Evolutionary conservation across 2,888 invertebrate species (phyloP), one percentile per base, ranked within the genome.

Genomic region (Elgonia sp.): DNA sequence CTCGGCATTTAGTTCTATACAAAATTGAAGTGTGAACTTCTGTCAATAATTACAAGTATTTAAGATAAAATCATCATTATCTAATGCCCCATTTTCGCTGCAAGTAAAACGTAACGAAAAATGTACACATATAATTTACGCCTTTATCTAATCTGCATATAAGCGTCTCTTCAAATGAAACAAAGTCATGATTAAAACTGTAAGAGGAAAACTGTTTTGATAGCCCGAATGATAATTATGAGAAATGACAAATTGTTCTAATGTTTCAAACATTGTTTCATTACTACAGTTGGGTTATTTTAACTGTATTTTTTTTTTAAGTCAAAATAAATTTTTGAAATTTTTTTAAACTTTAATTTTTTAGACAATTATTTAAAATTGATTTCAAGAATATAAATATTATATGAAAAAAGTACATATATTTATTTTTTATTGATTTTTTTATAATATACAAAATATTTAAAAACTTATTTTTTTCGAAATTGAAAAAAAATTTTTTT

Each of bases 1-100:
- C 50, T 18, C 50, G 16, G 5, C 18, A 50, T 10, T n/a, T 16
- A 12, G 29, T 5, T 55, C 73, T 39, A 14, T 4, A 62, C 63
- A 63, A 65, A 82, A 65, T 37, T 65, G 55, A 73, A 82, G 70
- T 72, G 18, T 63, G 50, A 37, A 20, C 37, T 12, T 73, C 53
- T 50, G 50, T 53, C 46, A 18, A 50, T 76, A 63, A 76, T 65
- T 53, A 18, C 53, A n/a, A 46, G 1, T 46, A n/a, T n/a, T 62
- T 21, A 18, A 39, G 55, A 46, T 21, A 7, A 39, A 37, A 72
- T 72, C n/a, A 60, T 75, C 73, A 16, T 50, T 8, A 12, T 20
- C 39, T 76, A 62, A 29, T 29, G 76, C 39, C 46, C 60, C 20
- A 62, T 76, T 76, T 76, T 76, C 63, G 50, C 14, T 18, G 50